Conservation (phyloP, 1,140 invertebrate genomes). For the Heliconius himera region DNA sequence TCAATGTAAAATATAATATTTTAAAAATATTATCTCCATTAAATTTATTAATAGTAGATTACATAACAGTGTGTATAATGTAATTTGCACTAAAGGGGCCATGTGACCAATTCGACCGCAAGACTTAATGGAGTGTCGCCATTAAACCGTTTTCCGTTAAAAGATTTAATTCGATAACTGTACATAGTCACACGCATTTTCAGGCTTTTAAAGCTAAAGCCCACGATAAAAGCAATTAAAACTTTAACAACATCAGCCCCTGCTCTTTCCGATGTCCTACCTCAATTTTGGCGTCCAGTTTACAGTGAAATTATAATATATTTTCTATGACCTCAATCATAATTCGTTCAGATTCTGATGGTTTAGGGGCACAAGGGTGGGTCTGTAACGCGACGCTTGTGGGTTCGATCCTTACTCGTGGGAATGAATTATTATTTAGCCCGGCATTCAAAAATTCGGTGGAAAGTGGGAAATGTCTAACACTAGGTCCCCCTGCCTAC, state of each 20-base stretch:
- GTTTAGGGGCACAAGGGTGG: too few species aligned
- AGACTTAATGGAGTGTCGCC: slow-evolving; percentile 47
- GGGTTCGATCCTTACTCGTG: too few species aligned
- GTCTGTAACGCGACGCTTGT: too few species aligned
- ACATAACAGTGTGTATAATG: slow-evolving; percentile 19
- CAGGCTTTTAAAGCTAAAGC: slow-evolving; percentile 69
- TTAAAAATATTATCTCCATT: not conserved
- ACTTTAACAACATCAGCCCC: slow-evolving; percentile 72
- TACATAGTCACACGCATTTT: slow-evolving; percentile 66
- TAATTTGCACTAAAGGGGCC: slow-evolving; percentile 37
- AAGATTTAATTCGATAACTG: slow-evolving; percentile 71
- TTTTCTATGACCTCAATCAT: slow-evolving; percentile 37
- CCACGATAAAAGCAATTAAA: slow-evolving; percentile 79
- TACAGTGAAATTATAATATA: slow-evolving; percentile 35
- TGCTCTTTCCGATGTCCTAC: slow-evolving; percentile 63
- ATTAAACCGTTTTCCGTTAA: slow-evolving; percentile 52
- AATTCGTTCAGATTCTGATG: not conserved
- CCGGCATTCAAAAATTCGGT: too few species aligned
- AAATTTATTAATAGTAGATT: slow-evolving; percentile 25
- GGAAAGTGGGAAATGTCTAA: too few species aligned
- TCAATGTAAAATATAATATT: not conserved
- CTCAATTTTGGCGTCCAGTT: slow-evolving; percentile 55
- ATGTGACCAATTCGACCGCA: slow-evolving; percentile 46
- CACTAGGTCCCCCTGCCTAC: too few species aligned
- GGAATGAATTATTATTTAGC: too few species aligned